phyloP scores from a whole-genome alignment of 2,888 invertebrate species.

The Lasius fuliginosus region DNA sequence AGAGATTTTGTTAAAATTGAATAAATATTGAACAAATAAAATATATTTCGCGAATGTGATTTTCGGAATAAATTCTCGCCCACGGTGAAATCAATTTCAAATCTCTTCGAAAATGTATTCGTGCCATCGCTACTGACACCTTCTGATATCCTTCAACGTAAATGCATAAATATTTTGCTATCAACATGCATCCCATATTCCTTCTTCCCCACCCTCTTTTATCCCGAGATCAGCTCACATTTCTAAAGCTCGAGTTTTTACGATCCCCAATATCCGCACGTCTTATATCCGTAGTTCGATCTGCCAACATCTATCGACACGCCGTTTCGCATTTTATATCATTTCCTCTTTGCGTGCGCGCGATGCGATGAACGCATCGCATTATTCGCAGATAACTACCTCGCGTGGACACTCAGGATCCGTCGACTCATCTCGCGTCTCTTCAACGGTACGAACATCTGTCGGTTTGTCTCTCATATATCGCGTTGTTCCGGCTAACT shows the following conservation, averaged over 20 bases:
- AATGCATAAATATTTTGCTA: slow-evolving; percentile 43
- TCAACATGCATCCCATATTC: slow-evolving; percentile 20
- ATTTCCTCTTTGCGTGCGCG: slow-evolving; percentile 4
- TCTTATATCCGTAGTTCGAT: slow-evolving; percentile 38
- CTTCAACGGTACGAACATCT: slow-evolving; percentile 73
- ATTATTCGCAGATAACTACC: slow-evolving; percentile 27
- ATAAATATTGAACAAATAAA: background rate
- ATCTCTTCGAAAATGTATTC: slow-evolving; percentile 27
- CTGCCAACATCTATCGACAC: slow-evolving; percentile 29
- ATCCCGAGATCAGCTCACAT: slow-evolving; percentile 13
- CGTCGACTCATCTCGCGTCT: slow-evolving; percentile 48
- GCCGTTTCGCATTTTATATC: slow-evolving; percentile 8
- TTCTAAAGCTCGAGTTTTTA: slow-evolving; percentile 33
- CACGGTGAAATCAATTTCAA: background rate
- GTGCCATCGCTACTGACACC: background rate
- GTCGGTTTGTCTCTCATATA: slow-evolving; percentile 56
- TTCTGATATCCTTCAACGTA: slow-evolving; percentile 15
- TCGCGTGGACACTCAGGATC: slow-evolving; percentile 33
- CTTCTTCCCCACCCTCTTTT: background rate
- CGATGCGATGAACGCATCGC: slow-evolving; percentile 25
- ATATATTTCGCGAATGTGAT: background rate
- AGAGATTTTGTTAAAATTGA: slow-evolving; percentile 1
- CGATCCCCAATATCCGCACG: slow-evolving; percentile 2
- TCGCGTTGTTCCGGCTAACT: slow-evolving; percentile 49
- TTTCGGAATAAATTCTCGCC: slow-evolving; percentile 2